Percentiles rank a stretch among this genome's conserved stretches.
phyloP scores from a whole-genome alignment of 2,113 vertebrate species.

The Brachyhypopomus occidentalis region DNA sequence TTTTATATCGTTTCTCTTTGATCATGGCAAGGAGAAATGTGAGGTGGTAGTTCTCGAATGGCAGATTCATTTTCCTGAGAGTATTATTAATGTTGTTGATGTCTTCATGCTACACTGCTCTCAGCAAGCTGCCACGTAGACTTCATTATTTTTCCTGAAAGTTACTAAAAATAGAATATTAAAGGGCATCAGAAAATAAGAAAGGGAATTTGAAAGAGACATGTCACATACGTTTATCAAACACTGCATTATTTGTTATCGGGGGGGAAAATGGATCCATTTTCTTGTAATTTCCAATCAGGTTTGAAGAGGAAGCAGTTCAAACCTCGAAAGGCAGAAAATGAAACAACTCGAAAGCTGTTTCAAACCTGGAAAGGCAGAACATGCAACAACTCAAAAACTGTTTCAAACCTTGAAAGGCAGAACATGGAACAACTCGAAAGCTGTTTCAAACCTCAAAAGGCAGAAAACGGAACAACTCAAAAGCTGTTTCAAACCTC shows the following conservation, averaged over 20 bases:
- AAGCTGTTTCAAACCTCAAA: not conserved
- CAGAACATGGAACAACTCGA: too few relatives aligned
- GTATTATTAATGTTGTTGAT: slow-evolving; percentile 22
- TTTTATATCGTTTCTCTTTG: slow-evolving; percentile 22
- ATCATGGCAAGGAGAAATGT: not conserved
- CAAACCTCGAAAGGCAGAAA: not conserved
- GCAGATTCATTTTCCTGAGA: slow-evolving; percentile 22
- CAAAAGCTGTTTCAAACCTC: not conserved
- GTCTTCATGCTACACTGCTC: slow-evolving; percentile 3
- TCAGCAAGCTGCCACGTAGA: slow-evolving; percentile 1
- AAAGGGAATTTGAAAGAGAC: not conserved
- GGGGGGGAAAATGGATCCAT: not conserved
- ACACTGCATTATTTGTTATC: not conserved
- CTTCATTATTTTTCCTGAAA: not conserved
- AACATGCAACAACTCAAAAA: too few relatives aligned
- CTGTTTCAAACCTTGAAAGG: not conserved
- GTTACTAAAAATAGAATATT: slow-evolving; percentile 16
- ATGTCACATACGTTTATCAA: slow-evolving; percentile 2
- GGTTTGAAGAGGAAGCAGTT: not conserved
- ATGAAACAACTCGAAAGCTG: too few relatives aligned
- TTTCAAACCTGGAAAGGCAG: not conserved
- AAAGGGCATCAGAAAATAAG: not conserved
- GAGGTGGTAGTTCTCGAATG: not conserved
- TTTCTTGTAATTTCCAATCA: not conserved
- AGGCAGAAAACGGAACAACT: too few relatives aligned